Evolutionary conservation across 2,113 vertebrate genomes (phyloP), one percentile per base, ranked within the genome.

Genomic region (Pantherophis guttatus): DNA sequence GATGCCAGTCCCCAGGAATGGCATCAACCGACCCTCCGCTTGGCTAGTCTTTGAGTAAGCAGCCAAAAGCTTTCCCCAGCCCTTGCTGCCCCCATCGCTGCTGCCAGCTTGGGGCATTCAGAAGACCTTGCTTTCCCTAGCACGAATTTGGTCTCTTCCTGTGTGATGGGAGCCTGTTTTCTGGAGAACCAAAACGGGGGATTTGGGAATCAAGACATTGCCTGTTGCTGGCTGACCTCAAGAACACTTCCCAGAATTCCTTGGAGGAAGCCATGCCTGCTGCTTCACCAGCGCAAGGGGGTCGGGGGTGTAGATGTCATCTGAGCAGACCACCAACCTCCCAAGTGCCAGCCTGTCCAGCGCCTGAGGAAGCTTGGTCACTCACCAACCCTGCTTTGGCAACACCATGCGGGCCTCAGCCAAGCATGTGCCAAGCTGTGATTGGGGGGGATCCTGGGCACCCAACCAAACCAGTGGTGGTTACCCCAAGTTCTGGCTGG

Each of bases 81-180:
- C 85, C 86, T 21, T 9, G 29, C 87, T 39, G 19, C n/a, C 10
- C 52, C 3, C 2, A 24, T 39, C 23, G 23, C 17, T 39, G 17
- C 52, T 5, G 44, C 33, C n/a, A 11, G 19, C 1, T 7, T 0
- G 10, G 48, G 24, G 39, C 1, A 1, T 17, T 3, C 0, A 1
- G 75, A 55, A 17, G 87, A 9, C 87, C 17, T 29, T 29, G 15
- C 0, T 1, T 11, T n/a, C 8, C 2, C 17, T 13, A 11, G 5
- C 8, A 50, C 19, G 9, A 23, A 19, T 29, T 39, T 6, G 58
- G 21, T n/a, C 54, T 53, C n/a, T 44, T 17, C 65, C 15, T 54
- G 0, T 29, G 2, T 11, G 24, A 19, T 55, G 21, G 8, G 8
- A 1, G 12, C 15, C 59, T 8, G 33, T 44, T 54, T 13, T 44